Evolutionary conservation across 1,140 invertebrate genomes (phyloP), one percentile per base, ranked within the genome.

Genomic region (Gryon sp.): DNA sequence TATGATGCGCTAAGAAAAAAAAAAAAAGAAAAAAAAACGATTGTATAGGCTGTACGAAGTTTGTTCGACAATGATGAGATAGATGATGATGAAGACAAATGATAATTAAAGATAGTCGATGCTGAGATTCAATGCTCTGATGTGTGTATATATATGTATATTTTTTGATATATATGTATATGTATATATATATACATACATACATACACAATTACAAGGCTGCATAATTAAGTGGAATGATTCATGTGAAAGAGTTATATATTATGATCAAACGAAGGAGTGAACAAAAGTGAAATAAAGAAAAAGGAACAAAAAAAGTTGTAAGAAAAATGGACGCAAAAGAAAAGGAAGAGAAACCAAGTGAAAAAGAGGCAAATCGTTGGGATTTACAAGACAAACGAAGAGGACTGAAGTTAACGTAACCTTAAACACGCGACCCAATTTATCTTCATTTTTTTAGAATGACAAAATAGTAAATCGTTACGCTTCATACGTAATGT

Each of bases 401-500:
- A 83, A 79, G 65, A 72, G 83, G 84, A 87, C 84, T 86, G 84
- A 86, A 62, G 83, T 79, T 83, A 82, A 11, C 36, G 65, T 82
- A 83, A 84, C 60, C 75, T 82, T 80, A 78, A 80, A 81, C 82
- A 80, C 70, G 78, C 79, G 79, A 82, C 77, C 78, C 78, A 62
- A 85, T 83, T 80, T 83, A 79, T 83, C 78, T 80, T 82, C 66
- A 82, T 78, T 83, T 83, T 83, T 83, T 78, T 84, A 84, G 83
- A 72, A 12, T 82, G 82, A 80, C 82, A 81, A 83, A 83, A 83
- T 85, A 87, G 80, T 80, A 82, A 84, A 82, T 86, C 83, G 81
- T 86, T 86, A 78, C 83, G 85, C 86, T 86, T 86, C 86, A 81
- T 80, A 83, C 55, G 68, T 68, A 75, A 73, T 74, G 76, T 86